Conservation (phyloP, 1,140 invertebrate genomes). For the Eubasilissa regina region DNA sequence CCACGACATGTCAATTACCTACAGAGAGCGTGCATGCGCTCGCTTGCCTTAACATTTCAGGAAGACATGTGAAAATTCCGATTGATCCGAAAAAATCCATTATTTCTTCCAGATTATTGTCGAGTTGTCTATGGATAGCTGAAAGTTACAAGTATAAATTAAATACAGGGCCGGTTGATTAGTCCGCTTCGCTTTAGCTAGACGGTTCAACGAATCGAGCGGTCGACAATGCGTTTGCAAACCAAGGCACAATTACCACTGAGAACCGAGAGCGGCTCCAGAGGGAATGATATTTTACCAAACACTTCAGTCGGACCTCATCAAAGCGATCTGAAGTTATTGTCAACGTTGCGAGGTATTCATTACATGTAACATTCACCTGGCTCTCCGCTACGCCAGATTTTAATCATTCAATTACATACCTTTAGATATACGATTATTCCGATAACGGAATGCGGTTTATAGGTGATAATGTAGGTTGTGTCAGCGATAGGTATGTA, state of each 20-base stretch:
- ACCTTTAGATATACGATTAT: slow-evolving; percentile 49
- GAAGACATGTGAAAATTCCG: no score
- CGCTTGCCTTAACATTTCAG: no score
- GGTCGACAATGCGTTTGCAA: slow-evolving; percentile 8
- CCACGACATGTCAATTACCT: no score
- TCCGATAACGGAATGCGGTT: slow-evolving; percentile 57
- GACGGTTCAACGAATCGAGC: slow-evolving; percentile 17
- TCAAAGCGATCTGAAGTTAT: slow-evolving; percentile 25
- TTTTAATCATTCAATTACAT: slow-evolving; percentile 53
- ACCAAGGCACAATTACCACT: slow-evolving; percentile 29
- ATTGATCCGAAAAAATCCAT: no score
- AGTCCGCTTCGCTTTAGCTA: slow-evolving; percentile 4
- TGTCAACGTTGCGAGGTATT: slow-evolving; percentile 34
- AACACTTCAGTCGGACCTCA: slow-evolving; percentile 34
- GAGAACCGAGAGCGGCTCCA: background rate
- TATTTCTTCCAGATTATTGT: no score
- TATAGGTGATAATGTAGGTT: slow-evolving; percentile 27
- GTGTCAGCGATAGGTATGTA: slow-evolving; percentile 6
- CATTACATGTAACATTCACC: slow-evolving; percentile 28
- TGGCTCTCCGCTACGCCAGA: slow-evolving; percentile 35
- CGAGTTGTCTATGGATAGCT: background rate
- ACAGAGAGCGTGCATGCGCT: no score
- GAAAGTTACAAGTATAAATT: background rate
- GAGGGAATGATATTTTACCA: slow-evolving; percentile 13
- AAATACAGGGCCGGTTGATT: slow-evolving; percentile 2